A percentile compares a stretch with the other conserved stretches of the same genome.
Conservation (phyloP, 2,888 invertebrate genomes). For the Nesidiocoris tenuis region DNA sequence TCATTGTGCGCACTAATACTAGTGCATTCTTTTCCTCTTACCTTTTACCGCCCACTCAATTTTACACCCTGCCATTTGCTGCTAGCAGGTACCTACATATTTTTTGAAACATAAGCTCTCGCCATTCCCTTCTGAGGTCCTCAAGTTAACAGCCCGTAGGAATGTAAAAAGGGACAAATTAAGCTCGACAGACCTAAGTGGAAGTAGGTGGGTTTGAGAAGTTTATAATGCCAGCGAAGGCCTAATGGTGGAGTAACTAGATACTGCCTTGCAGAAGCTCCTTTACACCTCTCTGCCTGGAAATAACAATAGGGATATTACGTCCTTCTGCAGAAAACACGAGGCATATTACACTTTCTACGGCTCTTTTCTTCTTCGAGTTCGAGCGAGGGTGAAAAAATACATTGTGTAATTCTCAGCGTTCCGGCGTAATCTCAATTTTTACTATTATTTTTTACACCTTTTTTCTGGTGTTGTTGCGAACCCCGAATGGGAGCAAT, state of each 20-base stretch:
- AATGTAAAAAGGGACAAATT: constrained; percentile 6
- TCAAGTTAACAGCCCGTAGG: background rate
- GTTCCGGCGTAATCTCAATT: constrained; percentile 31
- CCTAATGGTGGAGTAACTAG: constrained; percentile 31
- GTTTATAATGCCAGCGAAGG: constrained; percentile 26
- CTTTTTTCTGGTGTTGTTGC: background rate
- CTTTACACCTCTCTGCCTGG: background rate
- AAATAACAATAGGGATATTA: background rate
- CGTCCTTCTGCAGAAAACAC: background rate
- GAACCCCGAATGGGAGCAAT: constrained; percentile 20
- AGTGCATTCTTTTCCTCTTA: too few species aligned
- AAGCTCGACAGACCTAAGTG: background rate
- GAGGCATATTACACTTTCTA: background rate
- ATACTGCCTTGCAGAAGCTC: background rate
- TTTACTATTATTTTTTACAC: constrained; percentile 10
- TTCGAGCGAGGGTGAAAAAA: background rate
- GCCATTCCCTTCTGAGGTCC: background rate
- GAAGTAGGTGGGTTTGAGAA: background rate
- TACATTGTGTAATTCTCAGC: background rate
- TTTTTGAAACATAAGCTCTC: background rate
- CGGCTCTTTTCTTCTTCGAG: background rate
- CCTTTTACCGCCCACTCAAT: too few species aligned
- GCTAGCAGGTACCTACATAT: too few species aligned
- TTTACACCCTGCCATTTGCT: too few species aligned
- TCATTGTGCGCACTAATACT: too few species aligned